These are phyloP conservation scores for Sebastiscus albofasciatus DNA, from an alignment of 2,797 vertebrate genomes.

Conservation along the genomic window DNA sequence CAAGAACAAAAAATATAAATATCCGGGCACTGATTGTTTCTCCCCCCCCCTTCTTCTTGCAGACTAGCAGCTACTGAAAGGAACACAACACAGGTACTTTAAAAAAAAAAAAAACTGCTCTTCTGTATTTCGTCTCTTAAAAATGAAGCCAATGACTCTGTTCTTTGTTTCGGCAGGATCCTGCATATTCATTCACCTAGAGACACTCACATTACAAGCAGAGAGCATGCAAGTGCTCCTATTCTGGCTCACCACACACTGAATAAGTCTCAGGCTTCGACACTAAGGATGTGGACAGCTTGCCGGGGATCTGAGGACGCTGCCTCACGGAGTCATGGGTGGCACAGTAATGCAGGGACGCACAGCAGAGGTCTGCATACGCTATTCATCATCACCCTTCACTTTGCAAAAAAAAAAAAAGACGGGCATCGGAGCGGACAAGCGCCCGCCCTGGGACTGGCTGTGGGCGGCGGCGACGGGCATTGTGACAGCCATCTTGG, in stretches of 20 bases:
- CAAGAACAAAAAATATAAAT: not conserved
- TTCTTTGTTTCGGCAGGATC: conserved; percentile 43
- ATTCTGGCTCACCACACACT: conserved; percentile 18
- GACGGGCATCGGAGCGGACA: conserved; percentile 21
- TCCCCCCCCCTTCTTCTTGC: conserved; percentile 11
- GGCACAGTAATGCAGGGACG: conserved; percentile 15
- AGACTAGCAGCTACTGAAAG: conserved; percentile 66
- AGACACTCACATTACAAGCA: conserved; percentile 33
- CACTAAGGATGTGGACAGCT: conserved; percentile 40
- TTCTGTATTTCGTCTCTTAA: not conserved
- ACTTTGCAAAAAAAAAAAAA: conserved; percentile 14
- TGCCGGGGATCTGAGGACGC: conserved; percentile 12
- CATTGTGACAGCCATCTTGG: conserved; percentile 36
- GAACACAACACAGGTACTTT: conserved; percentile 51
- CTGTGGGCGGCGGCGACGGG: not conserved
- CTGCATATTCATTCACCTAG: conserved; percentile 34
- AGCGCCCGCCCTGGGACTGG: conserved; percentile 24
- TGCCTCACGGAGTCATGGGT: conserved; percentile 30
- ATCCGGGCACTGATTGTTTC: conserved; percentile 13
- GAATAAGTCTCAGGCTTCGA: conserved; percentile 43
- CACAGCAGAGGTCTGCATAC: conserved; percentile 17
- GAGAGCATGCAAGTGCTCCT: conserved; percentile 21
- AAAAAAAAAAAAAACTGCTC: not conserved
- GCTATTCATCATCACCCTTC: conserved; percentile 37
- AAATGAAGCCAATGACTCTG: not conserved